Percentiles rank a stretch among this genome's conserved stretches.
phyloP scores from a whole-genome alignment of 2,888 invertebrate species.

The Luffia ferchaultella region DNA sequence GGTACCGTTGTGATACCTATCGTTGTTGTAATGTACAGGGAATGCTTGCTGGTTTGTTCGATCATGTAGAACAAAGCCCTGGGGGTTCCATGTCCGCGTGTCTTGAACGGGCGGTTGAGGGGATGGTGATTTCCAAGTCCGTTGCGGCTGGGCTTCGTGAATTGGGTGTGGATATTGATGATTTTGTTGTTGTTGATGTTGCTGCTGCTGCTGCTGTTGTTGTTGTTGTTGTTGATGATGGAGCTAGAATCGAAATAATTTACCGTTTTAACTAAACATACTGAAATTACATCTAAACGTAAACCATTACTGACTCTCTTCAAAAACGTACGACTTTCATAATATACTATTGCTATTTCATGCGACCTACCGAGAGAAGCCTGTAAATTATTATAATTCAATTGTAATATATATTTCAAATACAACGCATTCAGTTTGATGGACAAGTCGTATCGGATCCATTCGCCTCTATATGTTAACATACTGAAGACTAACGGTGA shows the following conservation, averaged over 20 bases:
- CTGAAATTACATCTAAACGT: background rate
- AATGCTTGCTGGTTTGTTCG: constrained; percentile 32
- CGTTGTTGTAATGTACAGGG: constrained; percentile 44
- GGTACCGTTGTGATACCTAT: constrained; percentile 72
- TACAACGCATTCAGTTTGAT: too few relatives aligned
- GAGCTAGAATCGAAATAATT: constrained; percentile 16
- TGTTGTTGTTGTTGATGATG: constrained; percentile 18
- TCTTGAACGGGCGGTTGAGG: constrained; percentile 20
- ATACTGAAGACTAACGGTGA: too few relatives aligned
- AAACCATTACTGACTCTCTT: background rate
- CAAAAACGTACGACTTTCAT: background rate
- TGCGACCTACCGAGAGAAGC: background rate
- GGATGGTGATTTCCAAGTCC: constrained; percentile 48
- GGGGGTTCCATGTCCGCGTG: constrained; percentile 37
- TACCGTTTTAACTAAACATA: background rate
- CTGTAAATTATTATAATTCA: too few relatives aligned
- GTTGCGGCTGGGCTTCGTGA: constrained; percentile 40
- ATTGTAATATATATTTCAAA: too few relatives aligned
- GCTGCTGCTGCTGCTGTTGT: constrained; percentile 20
- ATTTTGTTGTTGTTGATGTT: constrained; percentile 23
- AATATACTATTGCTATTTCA: background rate
- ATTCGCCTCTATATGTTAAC: too few relatives aligned
- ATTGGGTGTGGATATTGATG: constrained; percentile 23
- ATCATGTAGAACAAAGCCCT: constrained; percentile 75
- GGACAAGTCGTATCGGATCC: too few relatives aligned